Conservation (phyloP, 1,140 invertebrate species). For the Zaprionus tsacasi region DNA sequence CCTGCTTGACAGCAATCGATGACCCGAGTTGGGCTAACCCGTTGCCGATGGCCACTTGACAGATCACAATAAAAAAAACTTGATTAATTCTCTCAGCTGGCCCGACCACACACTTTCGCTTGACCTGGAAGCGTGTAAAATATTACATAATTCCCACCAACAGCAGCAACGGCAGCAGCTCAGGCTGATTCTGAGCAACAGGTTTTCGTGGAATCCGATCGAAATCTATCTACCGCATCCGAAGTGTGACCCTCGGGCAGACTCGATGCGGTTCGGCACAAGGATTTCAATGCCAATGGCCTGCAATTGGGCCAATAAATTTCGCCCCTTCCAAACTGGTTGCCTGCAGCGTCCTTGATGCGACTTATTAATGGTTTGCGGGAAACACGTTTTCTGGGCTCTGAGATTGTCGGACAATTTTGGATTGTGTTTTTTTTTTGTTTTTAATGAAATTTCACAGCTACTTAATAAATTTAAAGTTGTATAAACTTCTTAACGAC, state of each 20-base stretch:
- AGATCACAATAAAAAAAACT: constrained; percentile 34
- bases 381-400: constrained; percentile 61
- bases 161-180: background rate
- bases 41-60: constrained; percentile 17
- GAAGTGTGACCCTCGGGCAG: constrained; percentile 58
- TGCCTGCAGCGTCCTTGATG: constrained; percentile 71
- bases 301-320: constrained; percentile 72
- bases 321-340: constrained; percentile 62
- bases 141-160: constrained; percentile 65
- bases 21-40: background rate
- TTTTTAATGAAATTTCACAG: constrained; percentile 42
- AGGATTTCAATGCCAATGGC: constrained; percentile 80
- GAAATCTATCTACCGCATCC: constrained; percentile 31
- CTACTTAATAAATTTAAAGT: constrained; percentile 49
- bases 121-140: constrained; percentile 33
- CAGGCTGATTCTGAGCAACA: constrained; percentile 61
- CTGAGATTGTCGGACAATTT: background rate
- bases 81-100: constrained; percentile 29
- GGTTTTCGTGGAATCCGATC: constrained; percentile 57
- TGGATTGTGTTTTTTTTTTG: background rate
- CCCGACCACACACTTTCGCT: constrained; percentile 35
- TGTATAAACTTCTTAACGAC: constrained; percentile 18
- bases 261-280: constrained; percentile 30
- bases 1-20: constrained; percentile 30
- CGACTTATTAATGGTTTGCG: constrained; percentile 68